Evolutionary conservation across 2,797 vertebrate species (phyloP).

Genomic region (Pristis pectinata): DNA sequence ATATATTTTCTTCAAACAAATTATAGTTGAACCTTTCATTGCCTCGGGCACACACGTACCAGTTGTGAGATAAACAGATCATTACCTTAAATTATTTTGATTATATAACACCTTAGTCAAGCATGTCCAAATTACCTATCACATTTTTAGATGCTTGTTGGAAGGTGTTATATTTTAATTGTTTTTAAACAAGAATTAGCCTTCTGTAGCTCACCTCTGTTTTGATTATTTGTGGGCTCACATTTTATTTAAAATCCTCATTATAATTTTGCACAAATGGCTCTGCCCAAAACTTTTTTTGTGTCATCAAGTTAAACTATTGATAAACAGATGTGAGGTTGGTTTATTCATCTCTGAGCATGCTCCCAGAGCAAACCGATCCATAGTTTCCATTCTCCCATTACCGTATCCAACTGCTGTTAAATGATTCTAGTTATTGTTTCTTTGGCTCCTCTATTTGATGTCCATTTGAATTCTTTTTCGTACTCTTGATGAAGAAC

Average conservation of each 20-base stretch:
- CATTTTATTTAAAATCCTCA: neutral
- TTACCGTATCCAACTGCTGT: neutral
- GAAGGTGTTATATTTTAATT: neutral
- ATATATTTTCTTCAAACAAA: neutral
- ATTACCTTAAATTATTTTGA: neutral
- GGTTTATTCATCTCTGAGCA: neutral
- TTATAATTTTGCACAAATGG: neutral
- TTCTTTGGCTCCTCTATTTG: neutral
- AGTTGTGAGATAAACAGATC: neutral
- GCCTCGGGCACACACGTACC: neutral
- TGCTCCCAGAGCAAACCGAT: neutral
- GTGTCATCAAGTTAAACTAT: neutral
- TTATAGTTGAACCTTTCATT: neutral
- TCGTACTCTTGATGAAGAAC: neutral
- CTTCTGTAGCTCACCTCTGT: neutral
- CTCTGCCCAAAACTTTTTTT: neutral
- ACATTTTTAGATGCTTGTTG: neutral
- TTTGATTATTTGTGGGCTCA: neutral
- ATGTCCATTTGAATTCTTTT: neutral
- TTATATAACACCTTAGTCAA: neutral
- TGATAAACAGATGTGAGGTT: neutral
- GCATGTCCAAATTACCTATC: neutral
- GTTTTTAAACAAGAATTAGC: neutral
- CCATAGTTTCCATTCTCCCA: neutral
- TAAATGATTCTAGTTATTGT: neutral